Evolutionary conservation across 2,113 vertebrate species (phyloP), one percentile per base, ranked within the genome.

Genomic region (Malurus melanocephalus): DNA sequence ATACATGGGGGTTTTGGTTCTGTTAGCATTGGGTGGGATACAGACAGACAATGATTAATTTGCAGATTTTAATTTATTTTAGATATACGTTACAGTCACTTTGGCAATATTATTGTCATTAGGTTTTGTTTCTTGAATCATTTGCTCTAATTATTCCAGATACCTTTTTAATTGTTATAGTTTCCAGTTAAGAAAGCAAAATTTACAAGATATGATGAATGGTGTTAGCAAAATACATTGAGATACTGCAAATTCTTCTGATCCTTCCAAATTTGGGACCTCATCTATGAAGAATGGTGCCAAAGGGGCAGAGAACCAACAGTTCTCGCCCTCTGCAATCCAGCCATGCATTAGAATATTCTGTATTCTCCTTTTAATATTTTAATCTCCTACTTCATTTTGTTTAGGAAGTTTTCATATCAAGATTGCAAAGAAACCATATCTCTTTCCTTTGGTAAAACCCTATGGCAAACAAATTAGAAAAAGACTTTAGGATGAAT

Each of bases 11-110:
- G 32, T 92, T 90, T 91, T 86, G 55, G 20, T 69, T 68, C 87
- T 94, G 77, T 94, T 97, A 96, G 77, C 66, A 81, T 53, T 80
- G 69, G 74, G 49, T 83, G 53, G 35, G 81, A 80, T 73, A 75
- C 56, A 80, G 82, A 72, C 49, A 95, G 93, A 96, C 91, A 92
- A 85, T 94, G 91, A 97, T 95, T 95, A 96, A 97, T 97, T 93
- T 67, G 49, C 48, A 75, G 11, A 28, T 74, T 95, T 95, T 73
- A 80, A 85, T 80, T 95, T 68, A 85, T 92, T 94, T 88, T 77
- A 65, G 81, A 69, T 69, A 74, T 85, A 74, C 62, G 86, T 94
- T 76, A 68, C 38, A 48, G 79, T 91, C 80, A 73, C 53, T 88
- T 80, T 68, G 78, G 59, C 64, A 80, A 51, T 72, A 42, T 46